Conservation (phyloP, 2,113 vertebrate genomes). For the Pedetes capensis region DNA sequence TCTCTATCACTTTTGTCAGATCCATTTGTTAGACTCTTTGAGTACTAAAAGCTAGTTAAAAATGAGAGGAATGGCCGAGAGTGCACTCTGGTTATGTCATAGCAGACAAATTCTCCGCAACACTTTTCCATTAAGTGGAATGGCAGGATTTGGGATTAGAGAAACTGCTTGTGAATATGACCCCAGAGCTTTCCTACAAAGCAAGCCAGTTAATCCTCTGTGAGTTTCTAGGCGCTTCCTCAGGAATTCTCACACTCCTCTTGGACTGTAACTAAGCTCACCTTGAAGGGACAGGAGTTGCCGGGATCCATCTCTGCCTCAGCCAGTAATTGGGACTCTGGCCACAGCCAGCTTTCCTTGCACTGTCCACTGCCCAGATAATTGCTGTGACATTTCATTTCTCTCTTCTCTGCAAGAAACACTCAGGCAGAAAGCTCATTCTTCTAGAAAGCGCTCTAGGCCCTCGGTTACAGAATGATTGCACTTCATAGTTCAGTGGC, state of each 20-base stretch:
- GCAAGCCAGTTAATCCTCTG: neutral
- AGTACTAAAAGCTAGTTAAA: neutral
- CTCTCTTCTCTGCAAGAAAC: conserved; percentile 50
- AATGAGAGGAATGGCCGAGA: neutral
- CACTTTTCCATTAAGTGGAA: neutral
- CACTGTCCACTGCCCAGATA: conserved; percentile 62
- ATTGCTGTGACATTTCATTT: conserved; percentile 80
- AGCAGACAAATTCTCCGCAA: neutral
- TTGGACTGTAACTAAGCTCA: neutral
- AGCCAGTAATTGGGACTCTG: conserved; percentile 62
- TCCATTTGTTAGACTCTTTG: neutral
- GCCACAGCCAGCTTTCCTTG: conserved; percentile 50
- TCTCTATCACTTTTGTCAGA: neutral
- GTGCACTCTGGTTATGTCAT: fast-evolving
- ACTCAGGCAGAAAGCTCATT: conserved; percentile 58
- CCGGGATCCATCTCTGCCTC: neutral
- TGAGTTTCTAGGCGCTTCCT: neutral
- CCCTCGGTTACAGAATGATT: neutral
- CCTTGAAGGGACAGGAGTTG: fast-evolving
- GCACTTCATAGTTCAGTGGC: neutral
- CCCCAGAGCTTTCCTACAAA: too few species aligned
- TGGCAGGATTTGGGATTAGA: neutral
- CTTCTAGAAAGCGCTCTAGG: conserved; percentile 25
- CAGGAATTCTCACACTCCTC: fast-evolving
- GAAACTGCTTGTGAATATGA: neutral